Base-by-base conservation (phyloP, 2,113 vertebrate genomes). In the Petromus typicus region DNA sequence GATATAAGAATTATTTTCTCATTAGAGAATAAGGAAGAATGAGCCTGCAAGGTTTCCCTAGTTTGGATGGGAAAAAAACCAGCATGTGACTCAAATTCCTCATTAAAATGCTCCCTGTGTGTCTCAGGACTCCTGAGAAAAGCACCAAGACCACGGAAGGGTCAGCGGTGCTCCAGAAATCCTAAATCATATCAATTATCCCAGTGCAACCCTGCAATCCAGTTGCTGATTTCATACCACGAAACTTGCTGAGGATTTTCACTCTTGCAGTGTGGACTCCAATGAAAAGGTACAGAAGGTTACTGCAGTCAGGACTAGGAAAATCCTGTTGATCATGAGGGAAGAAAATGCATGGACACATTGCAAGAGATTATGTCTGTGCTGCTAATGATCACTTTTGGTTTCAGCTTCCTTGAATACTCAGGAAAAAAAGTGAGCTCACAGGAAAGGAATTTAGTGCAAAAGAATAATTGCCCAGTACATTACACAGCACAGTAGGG, bases 321-420 rank as follows among this genome's bases (percentile, higher is more conserved):
- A 90, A 75, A 90, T 17, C 86, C 86, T 80, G 45, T 79, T 1
- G 11, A 95, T 75, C 48, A 54, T 82, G 79, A 86, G 61, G 78
- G 83, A 95, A 91, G 95, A 89, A 94, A 93, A 93, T 91, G 69
- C 82, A 96, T 75, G 91, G 0, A 45, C 96, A 91, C 67, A 17
- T 84, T 91, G 80, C 73, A 76, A 96, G 95, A 94, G 91, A 95
- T 94, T 80, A 89, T 86, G 86, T 94, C 69, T 95, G 86, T 79
- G 95, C 90, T 17, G 23, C 94, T 96, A 96, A 97, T 71, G 96
- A 96, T 93, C 94, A 94, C 93, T 90, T 94, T 95, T 86, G 95
- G 94, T 94, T 96, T 96, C 34, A 67, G 96, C 91, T 95, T 97
- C 94, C 63, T 86, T 94, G 89, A 96, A 83, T 8, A 66, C 40